A percentile compares a stretch with the other conserved stretches of the same genome.
These are phyloP conservation scores for Oryzias javanicus DNA, from an alignment of 2,113 vertebrate species.

Conservation along the genomic window DNA sequence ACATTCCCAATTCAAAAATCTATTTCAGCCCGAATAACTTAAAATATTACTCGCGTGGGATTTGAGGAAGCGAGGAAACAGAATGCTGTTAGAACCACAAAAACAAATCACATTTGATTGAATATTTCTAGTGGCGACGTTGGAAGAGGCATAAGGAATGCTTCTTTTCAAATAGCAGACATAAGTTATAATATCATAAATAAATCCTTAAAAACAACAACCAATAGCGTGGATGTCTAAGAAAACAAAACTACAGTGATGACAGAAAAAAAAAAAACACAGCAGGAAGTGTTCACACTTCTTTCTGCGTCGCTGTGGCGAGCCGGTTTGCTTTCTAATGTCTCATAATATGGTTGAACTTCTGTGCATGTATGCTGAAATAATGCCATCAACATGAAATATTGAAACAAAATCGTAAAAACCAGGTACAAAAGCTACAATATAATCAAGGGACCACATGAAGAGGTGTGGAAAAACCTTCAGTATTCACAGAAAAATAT, in stretches of 20 bases:
- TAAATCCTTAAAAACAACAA: conserved; percentile 78
- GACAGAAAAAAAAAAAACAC: conserved; percentile 58
- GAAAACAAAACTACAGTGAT: conserved; percentile 70
- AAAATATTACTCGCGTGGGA: conserved; percentile 21
- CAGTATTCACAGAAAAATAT: conserved; percentile 90
- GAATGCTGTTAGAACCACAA: conserved; percentile 45
- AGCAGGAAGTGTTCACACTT: conserved; percentile 48
- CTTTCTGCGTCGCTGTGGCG: conserved; percentile 45
- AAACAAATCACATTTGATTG: conserved; percentile 52
- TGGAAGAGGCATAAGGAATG: conserved; percentile 80
- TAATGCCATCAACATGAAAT: conserved; percentile 83
- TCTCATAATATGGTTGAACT: conserved; percentile 46
- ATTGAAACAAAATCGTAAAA: conserved; percentile 76
- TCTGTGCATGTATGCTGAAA: conserved; percentile 72
- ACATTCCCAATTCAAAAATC: conserved; percentile 38
- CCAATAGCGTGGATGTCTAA: conserved; percentile 67
- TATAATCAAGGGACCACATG: conserved; percentile 81
- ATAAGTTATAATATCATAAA: conserved; percentile 81
- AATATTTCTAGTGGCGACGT: conserved; percentile 69
- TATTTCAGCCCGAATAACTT: conserved; percentile 31
- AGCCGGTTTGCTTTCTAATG: conserved; percentile 58
- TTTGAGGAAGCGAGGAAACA: conserved; percentile 10
- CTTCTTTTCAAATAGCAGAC: conserved; percentile 75
- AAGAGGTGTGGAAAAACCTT: conserved; percentile 87
- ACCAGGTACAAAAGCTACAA: conserved; percentile 83